These are phyloP conservation scores for Microctenopoma steveboyesi DNA, from an alignment of 2,797 vertebrate genomes.

Conservation along the genomic window DNA sequence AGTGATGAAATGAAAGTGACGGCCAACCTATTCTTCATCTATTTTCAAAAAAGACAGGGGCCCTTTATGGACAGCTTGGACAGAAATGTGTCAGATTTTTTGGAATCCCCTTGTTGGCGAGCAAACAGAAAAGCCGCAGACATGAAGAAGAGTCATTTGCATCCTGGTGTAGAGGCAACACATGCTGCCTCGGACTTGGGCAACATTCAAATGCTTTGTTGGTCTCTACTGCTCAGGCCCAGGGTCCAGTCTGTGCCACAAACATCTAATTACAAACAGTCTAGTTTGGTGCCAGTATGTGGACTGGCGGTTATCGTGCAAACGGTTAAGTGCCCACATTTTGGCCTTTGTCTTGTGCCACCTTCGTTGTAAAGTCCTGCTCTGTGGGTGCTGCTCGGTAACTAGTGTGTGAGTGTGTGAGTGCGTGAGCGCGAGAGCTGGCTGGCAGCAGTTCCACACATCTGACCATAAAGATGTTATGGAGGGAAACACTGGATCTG, in stretches of 20 bases:
- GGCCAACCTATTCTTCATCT: constrained; percentile 2
- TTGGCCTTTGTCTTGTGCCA: constrained; percentile 56
- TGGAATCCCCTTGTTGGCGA: constrained; percentile 22
- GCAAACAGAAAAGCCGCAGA: constrained; percentile 18
- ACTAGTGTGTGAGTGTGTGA: constrained; percentile 13
- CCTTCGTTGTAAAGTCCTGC: constrained; percentile 56
- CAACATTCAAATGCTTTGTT: constrained; percentile 47
- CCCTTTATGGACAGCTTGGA: constrained; percentile 18
- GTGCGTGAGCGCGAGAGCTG: constrained; percentile 58
- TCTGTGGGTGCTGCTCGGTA: constrained; percentile 58
- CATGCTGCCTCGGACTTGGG: constrained; percentile 50
- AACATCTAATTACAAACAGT: constrained; percentile 63
- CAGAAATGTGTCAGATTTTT: constrained; percentile 29
- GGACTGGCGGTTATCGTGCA: constrained; percentile 49
- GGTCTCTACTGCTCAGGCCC: constrained; percentile 45
- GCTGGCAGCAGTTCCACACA: constrained; percentile 36
- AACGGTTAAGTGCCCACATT: constrained; percentile 53
- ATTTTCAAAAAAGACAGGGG: constrained; percentile 3
- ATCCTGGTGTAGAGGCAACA: constrained; percentile 26
- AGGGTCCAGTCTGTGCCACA: constrained; percentile 42
- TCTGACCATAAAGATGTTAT: constrained; percentile 48
- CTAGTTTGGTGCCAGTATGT: constrained; percentile 46
- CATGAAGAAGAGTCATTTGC: constrained; percentile 38
- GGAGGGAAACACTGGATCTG: constrained; percentile 28
- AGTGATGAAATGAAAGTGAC: constrained; percentile 4